Conservation (phyloP, 2,797 vertebrate genomes). For the Furcifer pardalis region DNA sequence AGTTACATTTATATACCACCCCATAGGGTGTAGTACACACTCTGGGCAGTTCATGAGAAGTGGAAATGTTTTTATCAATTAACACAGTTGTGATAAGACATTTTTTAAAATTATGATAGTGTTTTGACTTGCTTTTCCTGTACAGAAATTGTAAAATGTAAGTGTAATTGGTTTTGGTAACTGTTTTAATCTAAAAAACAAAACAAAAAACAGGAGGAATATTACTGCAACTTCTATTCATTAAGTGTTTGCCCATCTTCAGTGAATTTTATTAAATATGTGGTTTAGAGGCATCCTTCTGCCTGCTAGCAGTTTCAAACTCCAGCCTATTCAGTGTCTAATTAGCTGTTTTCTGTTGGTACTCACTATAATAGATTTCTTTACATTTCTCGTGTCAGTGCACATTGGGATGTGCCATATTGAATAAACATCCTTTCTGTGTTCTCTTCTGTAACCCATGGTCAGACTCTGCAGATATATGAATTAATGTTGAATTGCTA, state of each 20-base stretch:
- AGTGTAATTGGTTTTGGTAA: neutral
- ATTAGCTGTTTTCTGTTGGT: conserved; percentile 41
- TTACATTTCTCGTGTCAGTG: conserved; percentile 1
- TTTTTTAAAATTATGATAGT: neutral
- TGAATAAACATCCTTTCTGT: conserved; percentile 38
- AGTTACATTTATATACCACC: too few species aligned
- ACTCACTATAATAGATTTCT: conserved; percentile 41
- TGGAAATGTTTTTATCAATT: neutral
- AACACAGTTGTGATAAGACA: neutral
- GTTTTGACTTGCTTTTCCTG: neutral
- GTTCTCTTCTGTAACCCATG: conserved; percentile 17
- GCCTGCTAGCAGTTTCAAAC: conserved; percentile 42
- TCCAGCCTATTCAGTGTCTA: conserved; percentile 34
- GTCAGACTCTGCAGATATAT: conserved; percentile 7
- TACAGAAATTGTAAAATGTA: neutral
- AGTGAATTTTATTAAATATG: neutral
- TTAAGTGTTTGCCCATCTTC: neutral
- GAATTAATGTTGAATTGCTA: conserved; percentile 25
- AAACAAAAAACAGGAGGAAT: neutral
- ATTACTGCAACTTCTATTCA: neutral
- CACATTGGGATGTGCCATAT: conserved; percentile 9
- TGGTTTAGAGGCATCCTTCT: conserved; percentile 4
- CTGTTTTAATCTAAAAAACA: neutral
- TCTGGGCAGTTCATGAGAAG: too few species aligned
- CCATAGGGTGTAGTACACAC: too few species aligned